Evolutionary conservation across 2,797 vertebrate species (phyloP).

Genomic region (Peromyscus melanophrys): DNA sequence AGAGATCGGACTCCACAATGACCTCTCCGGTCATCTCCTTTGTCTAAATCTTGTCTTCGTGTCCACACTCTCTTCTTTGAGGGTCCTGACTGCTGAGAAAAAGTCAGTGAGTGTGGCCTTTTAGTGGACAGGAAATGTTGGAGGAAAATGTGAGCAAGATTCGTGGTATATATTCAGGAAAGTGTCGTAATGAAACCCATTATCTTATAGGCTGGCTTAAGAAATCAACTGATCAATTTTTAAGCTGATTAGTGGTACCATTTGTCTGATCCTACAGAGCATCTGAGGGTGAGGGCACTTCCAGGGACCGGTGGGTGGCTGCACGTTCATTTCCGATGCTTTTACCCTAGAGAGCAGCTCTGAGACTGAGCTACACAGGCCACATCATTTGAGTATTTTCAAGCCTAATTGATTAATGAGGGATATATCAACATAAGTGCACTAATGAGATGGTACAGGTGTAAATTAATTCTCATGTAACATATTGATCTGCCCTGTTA

Average conservation of each 20-base stretch:
- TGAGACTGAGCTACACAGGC: background rate
- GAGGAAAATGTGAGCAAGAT: background rate
- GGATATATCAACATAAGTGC: background rate
- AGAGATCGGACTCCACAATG: background rate
- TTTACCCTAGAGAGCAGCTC: background rate
- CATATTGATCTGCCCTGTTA: background rate
- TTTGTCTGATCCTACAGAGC: background rate
- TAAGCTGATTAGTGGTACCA: background rate
- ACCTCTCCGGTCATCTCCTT: background rate
- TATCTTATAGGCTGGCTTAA: background rate
- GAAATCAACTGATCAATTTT: background rate
- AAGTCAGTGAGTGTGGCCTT: background rate
- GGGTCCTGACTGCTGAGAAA: background rate
- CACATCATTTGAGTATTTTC: background rate
- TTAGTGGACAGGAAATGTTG: background rate
- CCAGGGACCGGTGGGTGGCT: background rate
- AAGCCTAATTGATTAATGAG: constrained; percentile 2
- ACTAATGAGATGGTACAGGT: background rate
- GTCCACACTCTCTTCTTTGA: constrained; percentile 2
- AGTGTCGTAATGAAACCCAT: background rate
- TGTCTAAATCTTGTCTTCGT: background rate
- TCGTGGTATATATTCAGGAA: background rate
- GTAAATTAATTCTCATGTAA: background rate
- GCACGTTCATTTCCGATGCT: background rate
- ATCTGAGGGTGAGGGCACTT: background rate